Base-by-base conservation (phyloP, 2,888 invertebrate genomes). In the Brenthis daphne region DNA sequence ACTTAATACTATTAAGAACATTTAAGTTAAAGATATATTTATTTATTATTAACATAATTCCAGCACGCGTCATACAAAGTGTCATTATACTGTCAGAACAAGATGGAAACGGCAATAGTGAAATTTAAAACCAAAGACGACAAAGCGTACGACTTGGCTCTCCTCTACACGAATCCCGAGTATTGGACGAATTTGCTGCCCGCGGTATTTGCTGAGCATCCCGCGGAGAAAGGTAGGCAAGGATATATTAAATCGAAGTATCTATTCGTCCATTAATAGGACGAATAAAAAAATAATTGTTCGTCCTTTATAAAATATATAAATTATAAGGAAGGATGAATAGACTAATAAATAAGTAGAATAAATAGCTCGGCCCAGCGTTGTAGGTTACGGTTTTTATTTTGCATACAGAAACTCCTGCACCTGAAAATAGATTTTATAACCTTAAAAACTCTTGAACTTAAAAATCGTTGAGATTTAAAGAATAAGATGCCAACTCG, bases 71-170 rank as follows among this genome's bases (percentile, higher is more conserved):
- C 76, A 0, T 78, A 85, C 77, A 89, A 89, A 71, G 80, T 92
- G 6, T 88, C 89, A 0, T 70, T 93, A 6, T 92, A 87, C 81
- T 88, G 89, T 75, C 85, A 82, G 64, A 89, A 88, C 3, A 83
- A 85, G 73, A 85, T 76, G 48, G 88, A 88, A 79, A 86, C 88
- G 0, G 92, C 93, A 0, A 88, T 88, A 77, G 88, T 94, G 4
- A 81, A 92, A 1, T 93, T 90, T 82, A 91, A 90, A 80, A 88
- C 91, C 0, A 76, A 82, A 0, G 89, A 92, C 73, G 88, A 89
- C 71, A 85, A 84, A 60, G 90, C 93, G 0, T 94, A 88, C 73
- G 94, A 94, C 80, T 75, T 94, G 16, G 93, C 93, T 0, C 72
- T 94, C 12, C 74, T 94, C 1, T 88, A 86, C 76, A 85, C 87